Evolutionary conservation across 2,888 invertebrate species (phyloP).

Genomic region (Liopterus haemorrhoidalis): DNA sequence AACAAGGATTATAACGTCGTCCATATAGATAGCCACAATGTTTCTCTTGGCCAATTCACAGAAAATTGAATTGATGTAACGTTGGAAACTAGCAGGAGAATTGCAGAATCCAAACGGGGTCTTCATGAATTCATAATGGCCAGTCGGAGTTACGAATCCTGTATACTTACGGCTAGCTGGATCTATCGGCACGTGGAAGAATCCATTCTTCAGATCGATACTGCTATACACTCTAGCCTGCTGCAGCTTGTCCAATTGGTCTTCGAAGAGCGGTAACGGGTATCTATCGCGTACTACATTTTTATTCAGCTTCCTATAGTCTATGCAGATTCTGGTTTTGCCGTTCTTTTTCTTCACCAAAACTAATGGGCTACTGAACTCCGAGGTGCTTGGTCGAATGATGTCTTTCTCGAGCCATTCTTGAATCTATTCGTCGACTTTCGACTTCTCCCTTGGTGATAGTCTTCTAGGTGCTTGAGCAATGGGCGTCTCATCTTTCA

Average conservation of each 20-base stretch:
- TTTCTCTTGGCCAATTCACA: constrained; percentile 1
- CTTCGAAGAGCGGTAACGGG: constrained; percentile 37
- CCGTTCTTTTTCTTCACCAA: constrained; percentile 9
- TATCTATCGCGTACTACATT: constrained; percentile 19
- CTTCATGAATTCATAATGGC: constrained; percentile 9
- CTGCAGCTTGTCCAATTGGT: constrained; percentile 31
- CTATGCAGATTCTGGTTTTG: constrained; percentile 4
- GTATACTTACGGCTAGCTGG: constrained; percentile 5
- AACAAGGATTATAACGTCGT: constrained; percentile 3
- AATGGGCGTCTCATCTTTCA: constrained; percentile 2
- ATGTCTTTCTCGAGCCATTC: constrained; percentile 6
- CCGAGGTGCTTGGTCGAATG: constrained; percentile 7
- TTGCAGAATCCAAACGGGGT: constrained; percentile 8
- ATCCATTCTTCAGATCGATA: constrained; percentile 11
- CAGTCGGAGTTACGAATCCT: constrained; percentile 6
- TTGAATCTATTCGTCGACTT: constrained; percentile 9
- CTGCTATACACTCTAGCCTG: constrained; percentile 28
- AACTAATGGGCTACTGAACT: constrained; percentile 7
- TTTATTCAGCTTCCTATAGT: constrained; percentile 1
- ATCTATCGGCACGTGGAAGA: constrained; percentile 5
- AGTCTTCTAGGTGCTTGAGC: constrained; percentile 1
- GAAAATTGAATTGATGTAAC: constrained; percentile 6
- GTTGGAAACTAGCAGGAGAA: constrained; percentile 4
- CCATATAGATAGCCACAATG: constrained; percentile 2
- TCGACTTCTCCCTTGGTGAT: constrained; percentile 1